Base-by-base conservation (phyloP, 2,888 invertebrate species). In the Ischnura elegans region DNA sequence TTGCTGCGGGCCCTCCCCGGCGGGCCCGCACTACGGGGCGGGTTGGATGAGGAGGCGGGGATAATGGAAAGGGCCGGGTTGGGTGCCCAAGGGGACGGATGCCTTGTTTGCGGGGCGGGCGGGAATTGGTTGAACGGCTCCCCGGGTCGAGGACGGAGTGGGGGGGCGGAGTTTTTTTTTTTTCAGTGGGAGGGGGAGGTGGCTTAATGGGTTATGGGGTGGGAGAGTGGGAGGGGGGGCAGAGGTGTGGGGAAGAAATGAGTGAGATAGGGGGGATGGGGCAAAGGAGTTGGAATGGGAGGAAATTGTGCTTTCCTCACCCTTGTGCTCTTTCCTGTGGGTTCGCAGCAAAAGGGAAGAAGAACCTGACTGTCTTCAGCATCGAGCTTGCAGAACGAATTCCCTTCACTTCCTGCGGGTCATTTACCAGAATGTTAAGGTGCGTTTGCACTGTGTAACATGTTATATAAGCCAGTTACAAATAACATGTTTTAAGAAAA, bases 101-200 rank as follows among this genome's bases (percentile, higher is more conserved):
- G 76, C 36, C 29, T 76, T 76, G 76, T 76, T 76, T 76, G 90
- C 90, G 90, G 90, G 90, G 66, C 61, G 61, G 61, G 76, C 76
- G 86, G 46, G 90, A 90, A 61, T 90, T 90, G 90, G 90, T 90
- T 90, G 90, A 61, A 43, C 90, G 90, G 55, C 43, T 51, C 51
- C 51, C n/a, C 61, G 90, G 66, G 21, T 43, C 21, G 61, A 61
- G 25, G 47, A 61, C 25, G 90, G 36, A 61, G 90, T 43, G 55
- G 90, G 90, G 87, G 21, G 47, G 47, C 25, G 42, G 47, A 16
- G 46, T n/a, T 21, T n/a, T 16, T 6, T 47, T 47, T 47, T 47
- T 47, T 6, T 10, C 6, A 61, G 61, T 2, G 36, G 76, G 76
- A 5, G 36, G 76, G 2, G 76, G 76, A 76, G 36, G 76, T 76